Percentiles rank a stretch among this genome's conserved stretches.
These are phyloP conservation scores for Gonatopus flavifemur DNA, from an alignment of 1,140 invertebrate genomes.

Conservation along the genomic window DNA sequence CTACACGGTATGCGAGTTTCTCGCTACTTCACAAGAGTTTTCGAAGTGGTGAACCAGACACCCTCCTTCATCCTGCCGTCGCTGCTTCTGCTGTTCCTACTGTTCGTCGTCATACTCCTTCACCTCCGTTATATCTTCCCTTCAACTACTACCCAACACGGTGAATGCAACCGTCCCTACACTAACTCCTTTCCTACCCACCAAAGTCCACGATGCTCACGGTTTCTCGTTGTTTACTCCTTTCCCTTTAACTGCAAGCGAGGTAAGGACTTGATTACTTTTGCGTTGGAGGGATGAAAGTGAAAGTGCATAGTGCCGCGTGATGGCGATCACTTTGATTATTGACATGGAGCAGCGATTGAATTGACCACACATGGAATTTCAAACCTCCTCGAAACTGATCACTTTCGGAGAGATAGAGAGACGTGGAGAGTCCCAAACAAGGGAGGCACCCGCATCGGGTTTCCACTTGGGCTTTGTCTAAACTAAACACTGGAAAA, in stretches of 20 bases:
- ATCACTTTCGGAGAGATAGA: background rate
- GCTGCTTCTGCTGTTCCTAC: background rate
- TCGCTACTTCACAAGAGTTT: conserved; percentile 54
- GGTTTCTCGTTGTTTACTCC: conserved; percentile 33
- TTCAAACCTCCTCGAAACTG: too few relatives aligned
- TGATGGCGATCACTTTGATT: too few relatives aligned
- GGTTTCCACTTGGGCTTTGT: conserved; percentile 33
- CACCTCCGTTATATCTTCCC: conserved; percentile 25
- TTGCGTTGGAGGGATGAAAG: conserved; percentile 39
- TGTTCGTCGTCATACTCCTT: conserved; percentile 12
- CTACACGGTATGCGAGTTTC: conserved; percentile 44
- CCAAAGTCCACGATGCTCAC: conserved; percentile 12
- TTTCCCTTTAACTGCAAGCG: conserved; percentile 17
- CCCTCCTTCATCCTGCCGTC: conserved; percentile 21
- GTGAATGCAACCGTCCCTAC: conserved; percentile 15
- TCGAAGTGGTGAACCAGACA: conserved; percentile 49
- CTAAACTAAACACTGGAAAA: conserved; percentile 23
- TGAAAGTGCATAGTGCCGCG: conserved; percentile 33
- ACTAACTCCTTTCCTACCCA: conserved; percentile 15
- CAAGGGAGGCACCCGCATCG: conserved; percentile 42
- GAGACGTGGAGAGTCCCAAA: conserved; percentile 14
- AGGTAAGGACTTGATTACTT: conserved; percentile 24
- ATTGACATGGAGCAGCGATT: too few relatives aligned
- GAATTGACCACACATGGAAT: too few relatives aligned
- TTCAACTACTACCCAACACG: conserved; percentile 22